Evolutionary conservation across 2,888 invertebrate genomes (phyloP).

Genomic region (Epiblema foenella): DNA sequence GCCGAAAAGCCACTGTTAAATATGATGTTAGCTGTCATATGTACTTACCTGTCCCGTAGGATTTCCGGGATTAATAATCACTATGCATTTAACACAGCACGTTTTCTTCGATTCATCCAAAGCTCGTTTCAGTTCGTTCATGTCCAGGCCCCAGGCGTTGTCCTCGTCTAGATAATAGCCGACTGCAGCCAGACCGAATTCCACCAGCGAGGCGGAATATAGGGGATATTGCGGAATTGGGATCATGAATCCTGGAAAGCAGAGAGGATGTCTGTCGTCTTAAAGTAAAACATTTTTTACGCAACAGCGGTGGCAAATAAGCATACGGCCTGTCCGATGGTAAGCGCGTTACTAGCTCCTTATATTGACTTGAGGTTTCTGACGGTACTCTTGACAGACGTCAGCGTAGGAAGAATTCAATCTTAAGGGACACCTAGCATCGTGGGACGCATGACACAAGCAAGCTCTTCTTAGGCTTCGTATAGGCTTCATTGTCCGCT

Average conservation of each 20-base stretch:
- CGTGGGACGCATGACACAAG: no score
- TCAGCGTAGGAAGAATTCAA: no score
- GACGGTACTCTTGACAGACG: no score
- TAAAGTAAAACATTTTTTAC: no score
- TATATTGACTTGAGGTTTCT: no score
- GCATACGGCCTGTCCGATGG: no score
- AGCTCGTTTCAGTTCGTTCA: conserved; percentile 91
- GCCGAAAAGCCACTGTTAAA: no score
- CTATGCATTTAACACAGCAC: conserved; percentile 92
- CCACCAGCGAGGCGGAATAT: conserved; percentile 97
- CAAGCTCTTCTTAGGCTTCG: no score
- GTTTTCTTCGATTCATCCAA: conserved; percentile 85
- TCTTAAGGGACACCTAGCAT: no score
- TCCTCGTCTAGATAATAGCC: conserved; percentile 97
- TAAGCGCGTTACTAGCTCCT: no score
- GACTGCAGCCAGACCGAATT: conserved; percentile 93
- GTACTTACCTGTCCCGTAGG: conserved; percentile 93
- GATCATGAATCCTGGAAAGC: conserved; percentile 92
- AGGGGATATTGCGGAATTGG: conserved; percentile 99
- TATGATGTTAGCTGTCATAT: conserved; percentile 48
- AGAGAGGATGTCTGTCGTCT: background rate
- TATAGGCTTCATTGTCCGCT: no score
- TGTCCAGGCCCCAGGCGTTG: conserved; percentile 92
- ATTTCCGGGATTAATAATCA: conserved; percentile 99
- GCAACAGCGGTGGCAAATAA: no score